Evolutionary conservation across 2,888 invertebrate genomes (phyloP).

Genomic region (Hirtodrosophila alboralis): DNA sequence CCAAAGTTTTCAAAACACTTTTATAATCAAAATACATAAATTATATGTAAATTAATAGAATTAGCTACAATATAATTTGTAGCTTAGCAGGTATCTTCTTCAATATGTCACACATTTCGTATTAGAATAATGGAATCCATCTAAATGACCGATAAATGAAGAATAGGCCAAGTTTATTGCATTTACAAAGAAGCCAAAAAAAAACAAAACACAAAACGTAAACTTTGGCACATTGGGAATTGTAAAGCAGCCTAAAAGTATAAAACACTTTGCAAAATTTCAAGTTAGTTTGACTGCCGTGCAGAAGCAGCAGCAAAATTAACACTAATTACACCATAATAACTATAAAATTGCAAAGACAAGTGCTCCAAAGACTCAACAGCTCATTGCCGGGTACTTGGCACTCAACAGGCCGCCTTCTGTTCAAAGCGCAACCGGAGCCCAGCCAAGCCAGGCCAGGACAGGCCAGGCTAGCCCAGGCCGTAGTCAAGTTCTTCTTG

Average conservation of each 20-base stretch:
- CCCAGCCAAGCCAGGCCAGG: slow-evolving; percentile 27
- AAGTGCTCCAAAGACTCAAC: slow-evolving; percentile 68
- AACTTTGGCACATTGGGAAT: not conserved
- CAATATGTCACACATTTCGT: too few relatives aligned
- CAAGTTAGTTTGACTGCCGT: slow-evolving; percentile 7
- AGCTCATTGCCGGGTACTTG: slow-evolving; percentile 66
- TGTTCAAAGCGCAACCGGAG: slow-evolving; percentile 23
- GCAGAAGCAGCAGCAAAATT: slow-evolving; percentile 58
- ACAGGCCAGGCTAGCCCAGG: slow-evolving; percentile 32
- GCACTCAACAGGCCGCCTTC: slow-evolving; percentile 53
- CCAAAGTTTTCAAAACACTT: too few relatives aligned
- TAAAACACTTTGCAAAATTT: slow-evolving; percentile 30
- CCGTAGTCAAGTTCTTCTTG: slow-evolving; percentile 60
- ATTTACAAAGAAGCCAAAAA: too few relatives aligned
- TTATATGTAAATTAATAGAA: too few relatives aligned
- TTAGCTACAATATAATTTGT: too few relatives aligned
- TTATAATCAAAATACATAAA: too few relatives aligned
- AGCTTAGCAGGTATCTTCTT: too few relatives aligned
- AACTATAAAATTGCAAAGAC: slow-evolving; percentile 71
- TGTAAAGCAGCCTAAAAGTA: slow-evolving; percentile 27
- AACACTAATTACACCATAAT: slow-evolving; percentile 77
- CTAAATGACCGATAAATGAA: too few relatives aligned
- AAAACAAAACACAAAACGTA: too few relatives aligned
- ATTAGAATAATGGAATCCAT: too few relatives aligned
- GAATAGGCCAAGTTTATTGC: too few relatives aligned